These are phyloP conservation scores for Panorpa germanica DNA, from an alignment of 2,888 invertebrate species.

Conservation along the genomic window DNA sequence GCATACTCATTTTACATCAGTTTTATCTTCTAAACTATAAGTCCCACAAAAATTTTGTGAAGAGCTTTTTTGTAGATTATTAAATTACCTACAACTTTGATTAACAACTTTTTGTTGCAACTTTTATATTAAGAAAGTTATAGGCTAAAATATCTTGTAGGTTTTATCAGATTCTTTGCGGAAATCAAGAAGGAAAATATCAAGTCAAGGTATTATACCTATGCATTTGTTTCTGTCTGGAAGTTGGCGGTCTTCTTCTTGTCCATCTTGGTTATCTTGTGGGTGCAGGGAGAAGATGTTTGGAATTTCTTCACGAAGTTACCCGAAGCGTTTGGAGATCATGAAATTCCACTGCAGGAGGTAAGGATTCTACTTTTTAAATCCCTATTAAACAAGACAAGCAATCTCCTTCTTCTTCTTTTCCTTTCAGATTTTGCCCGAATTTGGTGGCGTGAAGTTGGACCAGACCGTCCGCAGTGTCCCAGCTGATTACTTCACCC, in stretches of 20 bases:
- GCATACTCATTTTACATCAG: no score
- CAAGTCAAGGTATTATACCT: constrained; percentile 48
- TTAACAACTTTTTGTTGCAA: no score
- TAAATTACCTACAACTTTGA: no score
- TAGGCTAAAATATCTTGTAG: constrained; percentile 16
- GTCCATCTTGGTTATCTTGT: constrained; percentile 37
- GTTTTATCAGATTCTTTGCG: constrained; percentile 23
- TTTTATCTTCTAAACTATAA: constrained; percentile 1
- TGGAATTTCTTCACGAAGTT: constrained; percentile 29
- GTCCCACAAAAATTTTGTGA: no score
- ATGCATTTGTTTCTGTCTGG: constrained; percentile 51
- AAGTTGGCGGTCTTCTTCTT: constrained; percentile 56
- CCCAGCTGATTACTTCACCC: constrained; percentile 22
- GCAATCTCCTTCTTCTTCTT: no score
- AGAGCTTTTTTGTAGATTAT: no score
- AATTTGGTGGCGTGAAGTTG: constrained; percentile 9
- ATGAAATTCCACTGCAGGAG: constrained; percentile 31
- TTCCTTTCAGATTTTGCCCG: no score
- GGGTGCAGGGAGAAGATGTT: constrained; percentile 25
- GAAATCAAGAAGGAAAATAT: constrained; percentile 35
- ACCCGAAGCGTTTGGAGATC: constrained; percentile 27
- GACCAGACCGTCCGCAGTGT: constrained; percentile 20
- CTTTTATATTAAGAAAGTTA: no score
- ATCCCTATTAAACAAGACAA: no score
- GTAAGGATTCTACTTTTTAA: constrained; percentile 19